phyloP scores from a whole-genome alignment of 2,888 invertebrate genomes.

The Schizaphis graminum region DNA sequence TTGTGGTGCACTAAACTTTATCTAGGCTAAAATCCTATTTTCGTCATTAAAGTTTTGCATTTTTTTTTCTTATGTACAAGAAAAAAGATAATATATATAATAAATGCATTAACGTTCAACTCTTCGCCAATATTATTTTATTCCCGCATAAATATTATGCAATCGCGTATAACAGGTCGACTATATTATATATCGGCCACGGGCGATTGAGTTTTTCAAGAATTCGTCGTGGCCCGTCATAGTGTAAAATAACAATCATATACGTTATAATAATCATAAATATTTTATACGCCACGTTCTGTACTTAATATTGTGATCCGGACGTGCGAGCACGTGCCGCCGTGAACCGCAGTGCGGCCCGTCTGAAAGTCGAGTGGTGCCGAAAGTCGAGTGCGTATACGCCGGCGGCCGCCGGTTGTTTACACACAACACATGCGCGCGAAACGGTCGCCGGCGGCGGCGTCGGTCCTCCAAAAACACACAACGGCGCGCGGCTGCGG shows the following conservation, averaged over 20 bases:
- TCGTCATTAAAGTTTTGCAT: not conserved
- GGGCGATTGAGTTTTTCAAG: not conserved
- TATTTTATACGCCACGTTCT: not conserved
- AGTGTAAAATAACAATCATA: not conserved
- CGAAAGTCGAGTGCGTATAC: constrained; percentile 33
- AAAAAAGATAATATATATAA: not conserved
- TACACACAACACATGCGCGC: constrained; percentile 42
- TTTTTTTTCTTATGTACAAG: not conserved
- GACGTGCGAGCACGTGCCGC: not conserved
- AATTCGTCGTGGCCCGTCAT: not conserved
- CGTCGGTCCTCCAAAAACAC: constrained; percentile 24
- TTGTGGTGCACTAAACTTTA: no score
- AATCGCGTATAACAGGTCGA: no score
- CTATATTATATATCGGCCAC: no score
- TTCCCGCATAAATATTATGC: not conserved
- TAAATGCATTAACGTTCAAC: not conserved
- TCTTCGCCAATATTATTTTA: no score
- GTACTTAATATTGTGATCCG: not conserved
- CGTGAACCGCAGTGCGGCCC: not conserved
- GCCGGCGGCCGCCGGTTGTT: constrained; percentile 36
- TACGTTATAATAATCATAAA: not conserved
- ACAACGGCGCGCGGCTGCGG: constrained; percentile 22
- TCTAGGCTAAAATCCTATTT: not conserved
- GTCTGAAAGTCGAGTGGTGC: constrained; percentile 16
- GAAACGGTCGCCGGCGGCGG: constrained; percentile 26